Evolutionary conservation across 1,140 invertebrate genomes (phyloP).

Genomic region (Trichogramma pretiosum): DNA sequence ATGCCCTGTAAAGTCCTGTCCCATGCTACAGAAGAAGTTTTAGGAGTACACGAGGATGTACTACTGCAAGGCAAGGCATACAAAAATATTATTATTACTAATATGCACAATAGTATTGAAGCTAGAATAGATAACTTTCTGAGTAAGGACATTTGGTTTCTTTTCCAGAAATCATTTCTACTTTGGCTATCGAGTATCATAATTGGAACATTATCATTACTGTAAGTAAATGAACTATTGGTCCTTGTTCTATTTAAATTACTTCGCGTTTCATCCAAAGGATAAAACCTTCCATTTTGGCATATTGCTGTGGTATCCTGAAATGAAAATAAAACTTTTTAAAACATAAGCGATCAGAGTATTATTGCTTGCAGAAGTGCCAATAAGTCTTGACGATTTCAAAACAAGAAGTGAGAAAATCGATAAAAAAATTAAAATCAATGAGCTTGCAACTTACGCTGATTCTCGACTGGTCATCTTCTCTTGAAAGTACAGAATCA

Average conservation of each 20-base stretch:
- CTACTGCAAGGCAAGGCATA: constrained; percentile 66
- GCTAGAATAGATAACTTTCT: constrained; percentile 56
- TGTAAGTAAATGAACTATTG: constrained; percentile 32
- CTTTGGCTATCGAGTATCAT: constrained; percentile 49
- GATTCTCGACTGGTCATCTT: constrained; percentile 15
- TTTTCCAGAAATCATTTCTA: constrained; percentile 49
- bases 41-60: constrained; percentile 52
- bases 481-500: constrained; percentile 11
- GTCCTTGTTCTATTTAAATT: constrained; percentile 27
- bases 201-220: constrained; percentile 51
- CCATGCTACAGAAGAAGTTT: constrained; percentile 52
- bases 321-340: constrained; percentile 5
- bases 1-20: constrained; percentile 60
- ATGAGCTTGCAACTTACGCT: too few species aligned
- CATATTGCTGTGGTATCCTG: constrained; percentile 26
- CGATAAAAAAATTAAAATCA: too few species aligned
- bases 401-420: background rate
- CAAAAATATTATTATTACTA: constrained; percentile 62
- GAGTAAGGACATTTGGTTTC: constrained; percentile 54
- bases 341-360: constrained; percentile 1
- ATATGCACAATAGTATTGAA: constrained; percentile 60
- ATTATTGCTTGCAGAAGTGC: background rate
- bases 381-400: background rate
- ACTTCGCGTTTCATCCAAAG: constrained; percentile 36
- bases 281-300: constrained; percentile 35